Evolutionary conservation across 2,113 vertebrate genomes (phyloP), one percentile per base, ranked within the genome.

Genomic region (Calypte anna): DNA sequence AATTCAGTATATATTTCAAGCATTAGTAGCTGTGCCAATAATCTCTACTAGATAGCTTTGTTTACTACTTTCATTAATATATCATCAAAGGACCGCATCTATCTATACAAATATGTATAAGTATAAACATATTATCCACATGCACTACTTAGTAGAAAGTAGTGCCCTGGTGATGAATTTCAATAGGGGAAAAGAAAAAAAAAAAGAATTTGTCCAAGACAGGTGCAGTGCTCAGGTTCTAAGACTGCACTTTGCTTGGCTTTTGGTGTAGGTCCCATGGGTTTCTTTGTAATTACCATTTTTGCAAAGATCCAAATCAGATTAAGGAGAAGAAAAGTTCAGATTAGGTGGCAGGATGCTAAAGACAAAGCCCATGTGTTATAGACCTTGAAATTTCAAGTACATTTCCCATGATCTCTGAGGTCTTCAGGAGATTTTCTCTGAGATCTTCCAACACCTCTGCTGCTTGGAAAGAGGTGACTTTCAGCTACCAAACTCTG

Each of bases 401-500:
- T 74, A 16, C 20, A 28, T 87, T 94, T 94, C 87, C 78, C 90
- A 74, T 93, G 87, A 53, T 88, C 48, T 81, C 69, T 6, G 17
- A 83, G 57, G 38, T 86, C 22, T 82, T 51, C 43, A 5, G 74
- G 61, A 51, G 28, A 14, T 18, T 48, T 86, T 76, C 59, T 74
- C 64, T 77, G 57, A 51, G 28, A 14, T 18, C 53, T 86, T 76
- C 59, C 70, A 59, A 24, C 28, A 74, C 24, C 48, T 83, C 68
- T 64, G 33, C 30, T 78, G 38, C 33, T 81, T 93, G 76, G 69
- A 90, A 83, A 88, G 40, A 53, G 61, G 50, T 81, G 73, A 92
- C 86, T 94, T 92, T 94, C 88, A 86, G 48, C 59, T 84, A 70
- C 73, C 21, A 88, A 72, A 82, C 51, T 76, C 20, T 90, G 80